phyloP scores from a whole-genome alignment of 2,797 vertebrate genomes.

The Chelmon rostratus region DNA sequence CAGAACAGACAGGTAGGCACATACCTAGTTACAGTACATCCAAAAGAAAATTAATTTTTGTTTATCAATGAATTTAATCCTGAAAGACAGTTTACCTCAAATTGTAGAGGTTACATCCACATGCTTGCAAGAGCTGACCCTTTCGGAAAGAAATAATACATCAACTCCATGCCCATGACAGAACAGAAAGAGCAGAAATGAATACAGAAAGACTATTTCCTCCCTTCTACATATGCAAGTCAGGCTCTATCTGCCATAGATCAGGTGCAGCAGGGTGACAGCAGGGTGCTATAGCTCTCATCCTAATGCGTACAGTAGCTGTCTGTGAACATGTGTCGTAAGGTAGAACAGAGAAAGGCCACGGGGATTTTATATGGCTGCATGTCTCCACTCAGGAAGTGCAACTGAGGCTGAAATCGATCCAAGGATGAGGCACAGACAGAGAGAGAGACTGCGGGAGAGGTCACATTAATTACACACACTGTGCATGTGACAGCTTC shows the following conservation, averaged over 20 bases:
- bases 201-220: neutral
- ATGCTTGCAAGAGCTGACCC: neutral
- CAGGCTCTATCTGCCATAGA: too few species aligned
- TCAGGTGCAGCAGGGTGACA: conserved; percentile 1
- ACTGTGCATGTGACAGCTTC: conserved; percentile 36
- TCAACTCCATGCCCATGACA: neutral
- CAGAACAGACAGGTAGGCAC: too few species aligned
- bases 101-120: neutral
- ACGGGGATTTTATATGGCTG: conserved; percentile 29
- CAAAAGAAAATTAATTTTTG: too few species aligned
- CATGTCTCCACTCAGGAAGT: conserved; percentile 43
- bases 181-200: neutral
- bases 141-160: neutral
- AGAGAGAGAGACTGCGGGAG: conserved; percentile 6
- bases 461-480: conserved; percentile 51
- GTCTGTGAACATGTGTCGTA: conserved; percentile 28
- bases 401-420: conserved; percentile 55
- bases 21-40: too few species aligned
- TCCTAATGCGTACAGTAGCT: conserved; percentile 6
- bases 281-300: neutral
- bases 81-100: neutral
- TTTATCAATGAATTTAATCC: neutral
- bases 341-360: conserved; percentile 3
- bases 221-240: too few species aligned
- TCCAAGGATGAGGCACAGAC: conserved; percentile 21